These are phyloP conservation scores for Chorisops tibialis DNA, from an alignment of 2,888 invertebrate species.

Conservation along the genomic window DNA sequence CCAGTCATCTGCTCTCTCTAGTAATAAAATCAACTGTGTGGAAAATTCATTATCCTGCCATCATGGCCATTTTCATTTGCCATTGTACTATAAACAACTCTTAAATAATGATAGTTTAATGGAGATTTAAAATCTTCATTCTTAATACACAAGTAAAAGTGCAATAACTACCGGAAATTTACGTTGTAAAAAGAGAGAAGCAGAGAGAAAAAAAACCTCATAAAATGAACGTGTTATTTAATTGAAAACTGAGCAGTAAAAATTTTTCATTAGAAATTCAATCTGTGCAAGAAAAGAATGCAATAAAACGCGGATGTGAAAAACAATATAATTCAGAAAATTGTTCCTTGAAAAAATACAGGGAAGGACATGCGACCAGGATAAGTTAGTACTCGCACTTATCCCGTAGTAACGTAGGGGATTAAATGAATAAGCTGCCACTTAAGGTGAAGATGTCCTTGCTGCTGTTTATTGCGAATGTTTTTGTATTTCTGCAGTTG, in stretches of 20 bases:
- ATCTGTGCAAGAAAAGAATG: constrained; percentile 28
- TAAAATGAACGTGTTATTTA: constrained; percentile 23
- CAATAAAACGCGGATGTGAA: constrained; percentile 25
- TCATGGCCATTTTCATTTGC: no score
- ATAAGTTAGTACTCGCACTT: no score
- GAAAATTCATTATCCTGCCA: no score
- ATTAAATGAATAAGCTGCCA: constrained; percentile 4
- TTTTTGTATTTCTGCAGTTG: no score
- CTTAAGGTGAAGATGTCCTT: neutral
- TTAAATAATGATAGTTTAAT: constrained; percentile 19
- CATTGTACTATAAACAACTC: constrained; percentile 16
- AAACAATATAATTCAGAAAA: no score
- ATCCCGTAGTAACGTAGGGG: no score
- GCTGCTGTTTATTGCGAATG: no score
- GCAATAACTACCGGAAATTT: neutral
- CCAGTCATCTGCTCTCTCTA: no score
- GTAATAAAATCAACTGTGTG: no score
- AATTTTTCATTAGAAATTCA: constrained; percentile 31
- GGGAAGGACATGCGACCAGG: no score
- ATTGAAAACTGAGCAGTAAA: constrained; percentile 21
- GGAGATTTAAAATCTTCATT: neutral
- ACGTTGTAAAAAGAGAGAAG: no score
- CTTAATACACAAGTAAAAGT: neutral
- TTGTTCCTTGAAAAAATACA: no score
- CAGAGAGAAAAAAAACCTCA: constrained; percentile 4